Conservation (phyloP, 1,140 invertebrate species). For the Atta texana region DNA sequence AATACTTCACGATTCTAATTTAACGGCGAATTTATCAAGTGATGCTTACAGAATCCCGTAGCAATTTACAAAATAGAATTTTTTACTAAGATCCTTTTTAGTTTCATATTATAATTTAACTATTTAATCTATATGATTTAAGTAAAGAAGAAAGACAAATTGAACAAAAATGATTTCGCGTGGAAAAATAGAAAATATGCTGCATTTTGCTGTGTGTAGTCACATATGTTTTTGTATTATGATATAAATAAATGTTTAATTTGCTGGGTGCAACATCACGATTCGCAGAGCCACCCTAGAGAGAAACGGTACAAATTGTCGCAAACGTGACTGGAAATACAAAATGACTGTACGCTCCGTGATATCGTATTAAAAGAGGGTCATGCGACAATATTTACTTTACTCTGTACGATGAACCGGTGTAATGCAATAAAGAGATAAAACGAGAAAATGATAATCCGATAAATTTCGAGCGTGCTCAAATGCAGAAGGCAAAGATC, state of each 20-base stretch:
- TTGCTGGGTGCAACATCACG: slow-evolving; percentile 30
- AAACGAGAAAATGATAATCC: slow-evolving; percentile 10
- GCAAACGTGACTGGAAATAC: slow-evolving; percentile 60
- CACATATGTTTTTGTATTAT: slow-evolving; percentile 22
- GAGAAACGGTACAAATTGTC: slow-evolving; percentile 51
- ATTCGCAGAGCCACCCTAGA: slow-evolving; percentile 4
- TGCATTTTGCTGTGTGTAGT: not conserved
- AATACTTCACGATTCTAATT: not conserved
- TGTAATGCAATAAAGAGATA: slow-evolving; percentile 16
- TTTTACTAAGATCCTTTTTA: not conserved
- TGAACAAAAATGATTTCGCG: not conserved
- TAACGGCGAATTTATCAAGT: slow-evolving; percentile 42
- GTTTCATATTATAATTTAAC: not conserved
- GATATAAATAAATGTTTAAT: slow-evolving; percentile 61
- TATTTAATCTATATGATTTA: not conserved
- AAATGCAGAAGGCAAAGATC: slow-evolving; percentile 10
- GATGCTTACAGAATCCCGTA: not conserved
- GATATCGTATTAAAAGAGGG: slow-evolving; percentile 45
- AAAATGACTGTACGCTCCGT: slow-evolving; percentile 17
- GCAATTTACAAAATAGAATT: not conserved
- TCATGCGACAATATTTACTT: slow-evolving; percentile 42
- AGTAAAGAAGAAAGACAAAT: not conserved
- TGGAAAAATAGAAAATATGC: not conserved
- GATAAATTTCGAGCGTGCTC: slow-evolving; percentile 32
- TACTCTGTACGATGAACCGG: not conserved